Evolutionary conservation across 2,888 invertebrate species (phyloP), one percentile per base, ranked within the genome.

Genomic region (Anthrax anthrax): DNA sequence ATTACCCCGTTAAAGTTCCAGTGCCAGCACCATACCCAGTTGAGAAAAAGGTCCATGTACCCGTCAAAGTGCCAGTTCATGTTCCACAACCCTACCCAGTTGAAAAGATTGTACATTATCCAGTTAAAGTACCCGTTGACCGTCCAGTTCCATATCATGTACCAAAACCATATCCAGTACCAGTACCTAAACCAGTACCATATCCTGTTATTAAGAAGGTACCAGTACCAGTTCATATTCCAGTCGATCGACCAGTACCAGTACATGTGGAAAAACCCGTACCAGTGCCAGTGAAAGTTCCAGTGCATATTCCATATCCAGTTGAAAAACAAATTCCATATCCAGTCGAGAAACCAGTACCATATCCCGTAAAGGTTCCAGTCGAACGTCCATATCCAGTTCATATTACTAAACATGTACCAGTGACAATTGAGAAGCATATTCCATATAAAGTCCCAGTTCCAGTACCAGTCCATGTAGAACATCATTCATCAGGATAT

Each of bases 51-150:
- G 48, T 58, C 23, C 82, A 80, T 4, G 79, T 78, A 58, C 80
- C 82, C 27, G 81, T 84, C 0, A 80, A 80, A 61, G 72, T 82
- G 6, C 77, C 80, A 47, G 80, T 80, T 42, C 78, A 78, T 58
- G 74, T 81, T 34, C 73, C 76, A 42, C 78, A 79, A 49, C 82
- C 82, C 1, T 82, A 80, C 66, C 81, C 82, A 44, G 83, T 83
- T 8, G 78, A 79, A 57, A 82, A 81, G 58, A 71, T 75, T 47
- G 67, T 81, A 41, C 82, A 77, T 50, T 76, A 77, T 58, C 80
- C 81, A 50, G 81, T 82, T 0, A 73, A 77, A 55, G 81, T 84
- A 2, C 76, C 70, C 42, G 75, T 81, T 10, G 84, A 84, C 58
- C 65, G 73, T 56, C 82, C 81, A 9, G 74, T 77, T 39, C 77